Percentiles rank a stretch among this genome's conserved stretches.
Evolutionary conservation across 2,113 vertebrate genomes (phyloP).

Genomic region (Proteles cristata): DNA sequence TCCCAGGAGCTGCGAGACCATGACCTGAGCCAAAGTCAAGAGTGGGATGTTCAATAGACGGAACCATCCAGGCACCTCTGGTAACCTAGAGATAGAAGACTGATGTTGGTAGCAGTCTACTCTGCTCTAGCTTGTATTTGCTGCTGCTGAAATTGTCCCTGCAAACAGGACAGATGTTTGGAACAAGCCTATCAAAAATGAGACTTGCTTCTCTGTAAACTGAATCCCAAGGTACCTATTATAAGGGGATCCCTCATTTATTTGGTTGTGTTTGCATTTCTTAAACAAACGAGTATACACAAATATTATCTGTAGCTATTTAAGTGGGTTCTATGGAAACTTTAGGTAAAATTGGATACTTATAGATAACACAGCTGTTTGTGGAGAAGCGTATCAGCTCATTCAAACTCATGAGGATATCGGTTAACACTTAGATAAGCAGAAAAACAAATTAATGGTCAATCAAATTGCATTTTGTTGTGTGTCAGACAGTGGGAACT

Average conservation of each 20-base stretch:
- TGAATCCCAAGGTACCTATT: background rate
- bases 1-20: too few relatives aligned
- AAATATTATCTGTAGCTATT: background rate
- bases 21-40: too few relatives aligned
- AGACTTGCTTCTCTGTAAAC: background rate
- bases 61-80: too few relatives aligned
- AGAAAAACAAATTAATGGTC: constrained; percentile 41
- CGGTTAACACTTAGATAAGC: constrained; percentile 52
- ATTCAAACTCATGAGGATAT: constrained; percentile 43
- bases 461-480: constrained; percentile 37
- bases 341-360: background rate
- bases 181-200: background rate
- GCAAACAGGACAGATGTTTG: background rate
- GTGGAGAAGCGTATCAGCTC: background rate
- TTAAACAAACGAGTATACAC: background rate
- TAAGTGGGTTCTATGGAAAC: background rate
- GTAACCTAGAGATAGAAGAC: background rate
- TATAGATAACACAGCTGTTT: constrained; percentile 36
- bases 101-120: background rate
- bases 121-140: background rate
- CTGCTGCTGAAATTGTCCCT: background rate
- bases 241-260: background rate
- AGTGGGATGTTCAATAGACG: too few relatives aligned
- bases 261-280: background rate
- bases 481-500: background rate